Conservation (phyloP, 2,113 vertebrate species). For the Cisticola juncidis region DNA sequence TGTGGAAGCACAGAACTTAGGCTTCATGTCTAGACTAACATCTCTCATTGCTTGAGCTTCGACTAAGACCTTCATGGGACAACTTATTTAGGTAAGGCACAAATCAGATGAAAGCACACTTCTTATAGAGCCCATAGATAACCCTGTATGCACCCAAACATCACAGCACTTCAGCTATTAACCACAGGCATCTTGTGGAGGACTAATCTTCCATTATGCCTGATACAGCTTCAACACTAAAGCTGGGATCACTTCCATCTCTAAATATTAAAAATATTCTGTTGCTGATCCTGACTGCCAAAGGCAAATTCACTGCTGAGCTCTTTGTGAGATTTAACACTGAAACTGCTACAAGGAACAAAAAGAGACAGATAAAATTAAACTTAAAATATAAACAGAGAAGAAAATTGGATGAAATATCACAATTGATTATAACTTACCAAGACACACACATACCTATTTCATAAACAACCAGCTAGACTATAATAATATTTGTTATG, state of each 20-base stretch:
- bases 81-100: not conserved
- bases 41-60: not conserved
- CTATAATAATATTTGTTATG: not conserved
- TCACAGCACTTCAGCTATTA: not conserved
- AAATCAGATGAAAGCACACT: not conserved
- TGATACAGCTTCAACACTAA: not conserved
- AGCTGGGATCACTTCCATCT: not conserved
- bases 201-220: not conserved
- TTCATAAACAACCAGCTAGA: not conserved
- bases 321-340: not conserved
- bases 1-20: not conserved
- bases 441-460: not conserved
- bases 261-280: not conserved
- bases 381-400: not conserved
- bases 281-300: not conserved
- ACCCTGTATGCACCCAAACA: rapidly evolving
- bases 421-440: not conserved
- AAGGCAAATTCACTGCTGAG: not conserved
- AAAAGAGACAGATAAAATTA: not conserved
- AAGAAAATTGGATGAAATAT: not conserved
- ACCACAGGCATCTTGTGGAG: not conserved
- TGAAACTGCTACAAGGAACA: not conserved
- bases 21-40: not conserved
- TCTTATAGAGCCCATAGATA: not conserved
- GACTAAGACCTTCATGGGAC: not conserved